Evolutionary conservation across 2,888 invertebrate genomes (phyloP).

Genomic region (Dasypolia templi): DNA sequence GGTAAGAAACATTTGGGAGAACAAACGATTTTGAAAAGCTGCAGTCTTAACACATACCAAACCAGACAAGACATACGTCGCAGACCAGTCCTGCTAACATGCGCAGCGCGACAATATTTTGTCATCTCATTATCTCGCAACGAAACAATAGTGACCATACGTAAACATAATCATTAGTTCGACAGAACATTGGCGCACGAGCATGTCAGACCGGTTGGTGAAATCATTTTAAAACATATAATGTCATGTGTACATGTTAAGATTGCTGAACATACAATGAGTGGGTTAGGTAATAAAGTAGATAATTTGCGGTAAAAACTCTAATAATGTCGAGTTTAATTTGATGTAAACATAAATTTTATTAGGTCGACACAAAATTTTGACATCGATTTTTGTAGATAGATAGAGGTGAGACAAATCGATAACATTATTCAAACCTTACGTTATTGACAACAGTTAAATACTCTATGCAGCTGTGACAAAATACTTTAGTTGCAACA

Average conservation of each 20-base stretch:
- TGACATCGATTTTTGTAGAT: constrained; percentile 37
- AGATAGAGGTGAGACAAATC: constrained; percentile 13
- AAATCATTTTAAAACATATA: neutral
- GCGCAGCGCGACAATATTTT: neutral
- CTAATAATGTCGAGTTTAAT: constrained; percentile 27
- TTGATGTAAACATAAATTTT: constrained; percentile 39
- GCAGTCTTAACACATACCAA: constrained; percentile 32
- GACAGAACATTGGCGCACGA: neutral
- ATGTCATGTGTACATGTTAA: constrained; percentile 28
- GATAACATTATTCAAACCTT: neutral
- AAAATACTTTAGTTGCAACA: no score
- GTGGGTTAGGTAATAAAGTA: constrained; percentile 65
- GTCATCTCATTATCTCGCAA: neutral
- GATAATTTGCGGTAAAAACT: constrained; percentile 49
- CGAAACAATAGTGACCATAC: neutral
- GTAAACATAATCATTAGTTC: no score
- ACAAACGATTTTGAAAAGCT: constrained; percentile 62
- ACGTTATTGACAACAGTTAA: neutral
- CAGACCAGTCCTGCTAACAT: neutral
- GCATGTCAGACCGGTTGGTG: neutral
- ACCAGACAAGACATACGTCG: constrained; percentile 4
- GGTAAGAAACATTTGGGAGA: constrained; percentile 63
- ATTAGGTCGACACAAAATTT: constrained; percentile 31
- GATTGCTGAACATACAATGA: constrained; percentile 59
- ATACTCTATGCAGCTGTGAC: neutral